Base-by-base conservation (phyloP, 2,113 vertebrate genomes). In the Indicator maculatus region DNA sequence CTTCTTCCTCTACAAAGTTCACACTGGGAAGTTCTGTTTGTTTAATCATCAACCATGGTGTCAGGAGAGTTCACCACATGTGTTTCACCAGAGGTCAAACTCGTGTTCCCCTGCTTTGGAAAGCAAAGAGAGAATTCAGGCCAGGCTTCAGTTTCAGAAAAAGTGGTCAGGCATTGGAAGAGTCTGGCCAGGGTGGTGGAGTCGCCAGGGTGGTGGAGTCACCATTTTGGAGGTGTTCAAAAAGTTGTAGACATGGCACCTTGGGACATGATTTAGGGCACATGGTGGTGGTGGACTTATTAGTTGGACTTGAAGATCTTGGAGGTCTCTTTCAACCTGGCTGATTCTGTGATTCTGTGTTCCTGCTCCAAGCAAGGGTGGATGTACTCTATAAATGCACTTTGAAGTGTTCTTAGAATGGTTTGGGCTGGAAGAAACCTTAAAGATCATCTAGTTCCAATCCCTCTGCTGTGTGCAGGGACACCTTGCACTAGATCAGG, bases 71-170 rank as follows among this genome's bases (percentile, higher is more conserved):
- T 91, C 64, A 76, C 36, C n/a, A 12, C 15, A 66, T 44, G 1
- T 1, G 0, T 47, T 9, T 50, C 52, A 50, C 16, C 1, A 0
- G 72, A 59, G 44, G 50, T 82, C 60, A 64, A 61, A 78, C 6
- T 45, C 8, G 60, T 9, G 27, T 36, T 94, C 44, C 60, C 9
- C 9, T 61, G 24, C 77, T 93, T 80, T 64, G n/a, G 71, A 77
- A 85, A 78, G 10, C 2, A 1, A 56, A 58, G 55, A 38, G 39
- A 33, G 82, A 79, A 69, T 19, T 74, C 30, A 59, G 63, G 33
- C 17, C 24, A 79, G 69, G 16, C 13, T 59, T 69, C 50, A 47
- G 23, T 60, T 71, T 44, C 72, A 20, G 45, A 47, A 47, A 47
- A 47, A 47, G 45, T 47, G 17, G 45, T 47, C 45, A 47, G 45